Evolutionary conservation across 2,797 vertebrate species (phyloP).

Genomic region (Pristis pectinata): DNA sequence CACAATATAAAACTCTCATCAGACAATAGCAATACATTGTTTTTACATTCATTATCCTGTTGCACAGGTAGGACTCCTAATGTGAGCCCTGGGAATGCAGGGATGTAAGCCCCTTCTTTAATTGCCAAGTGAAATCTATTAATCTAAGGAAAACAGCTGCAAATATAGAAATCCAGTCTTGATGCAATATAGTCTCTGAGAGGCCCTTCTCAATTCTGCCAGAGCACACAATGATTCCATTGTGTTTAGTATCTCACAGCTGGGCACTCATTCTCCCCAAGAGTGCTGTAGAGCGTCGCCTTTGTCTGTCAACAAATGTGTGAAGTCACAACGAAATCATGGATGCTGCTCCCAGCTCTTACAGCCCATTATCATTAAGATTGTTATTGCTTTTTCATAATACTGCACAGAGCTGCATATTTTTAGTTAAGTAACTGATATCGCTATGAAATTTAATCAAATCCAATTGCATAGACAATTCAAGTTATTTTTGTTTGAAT

Average conservation of each 20-base stretch:
- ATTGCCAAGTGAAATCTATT: constrained; percentile 30
- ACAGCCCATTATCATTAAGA: background rate
- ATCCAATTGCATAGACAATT: background rate
- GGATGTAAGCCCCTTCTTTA: background rate
- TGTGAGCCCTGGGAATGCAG: constrained; percentile 8
- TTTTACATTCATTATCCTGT: background rate
- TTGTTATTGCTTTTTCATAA: background rate
- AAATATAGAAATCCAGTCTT: constrained; percentile 27
- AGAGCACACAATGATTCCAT: constrained; percentile 2
- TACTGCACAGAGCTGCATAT: background rate
- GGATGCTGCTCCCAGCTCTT: background rate
- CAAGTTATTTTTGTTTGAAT: background rate
- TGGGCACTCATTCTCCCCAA: constrained; percentile 11
- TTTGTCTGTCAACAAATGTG: constrained; percentile 27
- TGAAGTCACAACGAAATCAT: background rate
- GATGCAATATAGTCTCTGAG: constrained; percentile 22
- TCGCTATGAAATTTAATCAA: background rate
- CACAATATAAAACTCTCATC: background rate
- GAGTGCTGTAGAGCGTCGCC: background rate
- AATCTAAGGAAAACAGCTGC: constrained; percentile 23
- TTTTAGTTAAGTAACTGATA: background rate
- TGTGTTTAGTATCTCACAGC: constrained; percentile 18
- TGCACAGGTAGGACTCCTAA: background rate
- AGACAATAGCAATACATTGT: background rate
- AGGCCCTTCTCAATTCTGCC: constrained; percentile 21